Evolutionary conservation across 2,113 vertebrate species (phyloP).

Genomic region (Pollimyrus isidori): DNA sequence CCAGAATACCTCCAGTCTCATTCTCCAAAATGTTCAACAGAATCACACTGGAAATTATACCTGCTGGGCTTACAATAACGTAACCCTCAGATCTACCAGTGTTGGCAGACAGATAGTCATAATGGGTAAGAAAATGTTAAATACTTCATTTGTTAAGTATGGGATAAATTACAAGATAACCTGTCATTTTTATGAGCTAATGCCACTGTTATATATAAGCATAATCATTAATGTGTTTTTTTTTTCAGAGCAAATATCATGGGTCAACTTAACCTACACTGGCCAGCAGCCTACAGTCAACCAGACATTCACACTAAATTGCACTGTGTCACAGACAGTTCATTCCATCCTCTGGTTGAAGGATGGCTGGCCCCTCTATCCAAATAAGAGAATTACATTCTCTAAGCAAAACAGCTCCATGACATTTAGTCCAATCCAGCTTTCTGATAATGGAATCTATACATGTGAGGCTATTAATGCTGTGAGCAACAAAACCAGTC

Average conservation of each 20-base stretch:
- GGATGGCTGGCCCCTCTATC: slow-evolving; percentile 12
- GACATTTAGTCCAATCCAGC: slow-evolving; percentile 31
- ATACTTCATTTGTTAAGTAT: neutral
- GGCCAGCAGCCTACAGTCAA: slow-evolving; percentile 28
- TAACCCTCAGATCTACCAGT: neutral
- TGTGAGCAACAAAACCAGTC: slow-evolving; percentile 46
- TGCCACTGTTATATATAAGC: neutral
- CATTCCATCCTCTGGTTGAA: slow-evolving; percentile 43
- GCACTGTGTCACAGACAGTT: slow-evolving; percentile 34
- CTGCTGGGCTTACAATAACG: slow-evolving; percentile 15
- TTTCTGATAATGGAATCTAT: slow-evolving; percentile 41
- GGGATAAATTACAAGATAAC: neutral
- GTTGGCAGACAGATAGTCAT: neutral
- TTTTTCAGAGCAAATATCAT: slow-evolving; percentile 39
- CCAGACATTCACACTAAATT: slow-evolving; percentile 35
- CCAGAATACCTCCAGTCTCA: neutral
- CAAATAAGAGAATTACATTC: slow-evolving; percentile 21
- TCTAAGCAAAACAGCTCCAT: slow-evolving; percentile 32
- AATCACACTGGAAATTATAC: slow-evolving; percentile 21
- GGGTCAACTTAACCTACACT: slow-evolving; percentile 18
- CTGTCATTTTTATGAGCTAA: neutral
- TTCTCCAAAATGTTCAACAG: neutral
- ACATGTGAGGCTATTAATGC: slow-evolving; percentile 40
- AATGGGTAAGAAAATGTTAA: slow-evolving; percentile 9
- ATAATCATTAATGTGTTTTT: neutral